Percentiles rank a stretch among this genome's conserved stretches.
Conservation (phyloP, 2,888 invertebrate genomes). For the Drosophila paramelanica region DNA sequence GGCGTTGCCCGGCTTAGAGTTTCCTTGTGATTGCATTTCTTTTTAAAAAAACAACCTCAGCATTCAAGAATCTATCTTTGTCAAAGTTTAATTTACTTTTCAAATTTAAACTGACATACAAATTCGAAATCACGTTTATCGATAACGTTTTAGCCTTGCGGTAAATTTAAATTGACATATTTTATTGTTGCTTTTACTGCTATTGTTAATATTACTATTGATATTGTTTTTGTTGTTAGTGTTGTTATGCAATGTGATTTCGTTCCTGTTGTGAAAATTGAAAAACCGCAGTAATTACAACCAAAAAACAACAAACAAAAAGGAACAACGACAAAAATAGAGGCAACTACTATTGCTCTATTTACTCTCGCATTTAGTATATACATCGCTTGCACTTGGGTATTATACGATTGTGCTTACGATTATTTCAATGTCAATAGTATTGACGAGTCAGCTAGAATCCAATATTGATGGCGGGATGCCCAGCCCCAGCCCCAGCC, state of each 20-base stretch:
- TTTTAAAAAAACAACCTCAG: no score
- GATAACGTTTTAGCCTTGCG: no score
- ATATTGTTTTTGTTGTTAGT: background rate
- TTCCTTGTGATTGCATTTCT: no score
- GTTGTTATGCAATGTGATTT: conserved; percentile 10
- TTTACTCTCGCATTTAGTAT: background rate
- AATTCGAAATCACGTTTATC: background rate
- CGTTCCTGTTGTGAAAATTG: conserved; percentile 38
- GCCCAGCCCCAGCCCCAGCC: conserved; percentile 5
- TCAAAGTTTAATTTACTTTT: background rate
- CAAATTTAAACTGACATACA: background rate
- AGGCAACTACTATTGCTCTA: conserved; percentile 2
- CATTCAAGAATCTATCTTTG: background rate
- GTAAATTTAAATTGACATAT: background rate
- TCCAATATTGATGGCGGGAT: conserved; percentile 25
- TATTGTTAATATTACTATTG: background rate
- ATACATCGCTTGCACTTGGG: background rate
- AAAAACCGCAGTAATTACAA: conserved; percentile 48
- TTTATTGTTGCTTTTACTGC: background rate
- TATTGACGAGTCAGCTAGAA: conserved; percentile 70
- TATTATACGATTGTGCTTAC: conserved; percentile 37
- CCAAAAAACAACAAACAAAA: conserved; percentile 57
- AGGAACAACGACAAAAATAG: conserved; percentile 15
- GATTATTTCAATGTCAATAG: conserved; percentile 70
- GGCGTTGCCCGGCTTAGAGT: no score